Base-by-base conservation (phyloP, 2,113 vertebrate species). In the Pristiophorus japonicus region DNA sequence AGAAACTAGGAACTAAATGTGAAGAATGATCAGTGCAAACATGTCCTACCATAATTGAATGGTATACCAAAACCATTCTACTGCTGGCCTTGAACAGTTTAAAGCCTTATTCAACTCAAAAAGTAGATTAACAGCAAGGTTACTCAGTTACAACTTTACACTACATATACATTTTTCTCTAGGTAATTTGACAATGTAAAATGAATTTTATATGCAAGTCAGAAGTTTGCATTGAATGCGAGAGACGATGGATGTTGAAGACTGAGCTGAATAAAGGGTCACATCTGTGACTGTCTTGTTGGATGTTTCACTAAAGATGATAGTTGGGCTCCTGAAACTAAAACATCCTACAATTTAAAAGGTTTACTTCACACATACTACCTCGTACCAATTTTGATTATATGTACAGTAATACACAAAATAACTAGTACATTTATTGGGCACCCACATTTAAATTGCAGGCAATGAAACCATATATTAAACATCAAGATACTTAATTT, bases 211-310 rank as follows among this genome's bases (percentile, higher is more conserved):
- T 63, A 59, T 22, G 24, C 45, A 78, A 42, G 45, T 95, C 75
- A 81, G 51, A 34, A 62, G 18, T 88, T 92, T 92, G 88, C 88
- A 92, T 65, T 92, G 59, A 92, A 45, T 63, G 55, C 62, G n/a
- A 38, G 59, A 45, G 42, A 38, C 63, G 34, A 63, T 91, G 51
- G 55, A 91, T 34, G 18, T 59, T 51, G 87, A 34, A 62, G 55
- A 91, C 51, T 91, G 55, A 81, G 85, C 24, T 88, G 47, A 88
- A 88, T 88, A 88, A 20, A 42, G 24, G 30, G 45, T 55, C 45
- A 88, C 47, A 12, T 24, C 85, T 88, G 47, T 51, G 85, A 88
- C 10, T 0, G 18, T 45, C 18, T 81, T 27, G 27, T 70, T 42
- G 38, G 38, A 81, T 81, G 78, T 81, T 42, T 81, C 27, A n/a